Evolutionary conservation across 92 coral and sea anemone genomes (phyloP), one percentile per base, ranked within the genome.

Genomic region (Palythoa grandis): DNA sequence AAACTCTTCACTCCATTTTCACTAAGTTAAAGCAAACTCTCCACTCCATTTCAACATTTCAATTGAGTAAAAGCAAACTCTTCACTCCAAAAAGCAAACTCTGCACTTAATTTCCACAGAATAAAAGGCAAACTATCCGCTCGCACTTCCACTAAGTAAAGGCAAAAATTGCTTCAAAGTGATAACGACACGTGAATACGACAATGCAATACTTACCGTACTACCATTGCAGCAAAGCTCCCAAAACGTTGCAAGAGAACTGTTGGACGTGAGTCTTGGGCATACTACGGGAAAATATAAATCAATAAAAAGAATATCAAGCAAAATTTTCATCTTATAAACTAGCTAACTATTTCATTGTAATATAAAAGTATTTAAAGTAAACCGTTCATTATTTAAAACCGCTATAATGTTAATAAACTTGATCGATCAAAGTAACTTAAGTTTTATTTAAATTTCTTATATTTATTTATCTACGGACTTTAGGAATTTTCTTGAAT

Each of bases 161-260:
- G n/a, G 20, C 65, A 58, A 58, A 58, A 58, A 58, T 2, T 5
- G 65, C 1, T 29, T 29, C 35, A 29, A 29, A 29, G 35, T 11
- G 6, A 6, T 12, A 13, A 20, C 60, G 2, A 50, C 7, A 24
- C 3, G 9, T 25, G 0, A 2, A 13, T n/a, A 15, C 3, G 43
- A 16, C 13, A 14, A 24, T 22, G 7, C 40, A 76, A 53, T 52
- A 35, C 85, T 66, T 80, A 80, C 85, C 63, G 85, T 5, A 63
- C 47, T 80, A 63, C 74, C 73, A 43, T 14, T 67, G 74, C 85
- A 80, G 47, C 74, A 48, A 23, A 14, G 43, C 40, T 80, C 74
- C 85, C 85, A 80, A 70, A 80, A 80, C 17, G 85, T 3, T 14
- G 85, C 35, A 12, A 80, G 85, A 29, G 85, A 80, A 48, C 74